A percentile compares a stretch with the other conserved stretches of the same genome.
These are phyloP conservation scores for Galeopsomyia nigrocyanea DNA, from an alignment of 2,888 invertebrate genomes.

Conservation along the genomic window DNA sequence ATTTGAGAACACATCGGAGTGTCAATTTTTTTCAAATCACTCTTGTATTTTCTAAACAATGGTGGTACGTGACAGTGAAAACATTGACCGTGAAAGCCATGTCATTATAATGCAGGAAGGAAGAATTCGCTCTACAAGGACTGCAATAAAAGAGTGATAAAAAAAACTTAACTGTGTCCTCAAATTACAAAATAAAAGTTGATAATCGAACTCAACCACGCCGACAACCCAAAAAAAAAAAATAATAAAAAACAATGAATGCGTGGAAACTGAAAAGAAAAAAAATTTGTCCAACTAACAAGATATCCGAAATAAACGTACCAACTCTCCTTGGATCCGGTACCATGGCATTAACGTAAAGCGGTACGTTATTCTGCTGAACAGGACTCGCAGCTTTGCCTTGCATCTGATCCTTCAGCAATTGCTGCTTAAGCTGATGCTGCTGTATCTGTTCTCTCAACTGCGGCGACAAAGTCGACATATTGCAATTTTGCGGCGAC, in stretches of 20 bases:
- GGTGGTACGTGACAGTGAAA: too few species aligned
- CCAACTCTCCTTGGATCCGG: constrained; percentile 63
- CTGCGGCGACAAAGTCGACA: constrained; percentile 59
- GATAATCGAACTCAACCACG: too few species aligned
- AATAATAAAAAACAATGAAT: too few species aligned
- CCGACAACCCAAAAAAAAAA: too few species aligned
- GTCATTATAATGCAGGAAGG: too few species aligned
- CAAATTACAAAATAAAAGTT: background rate
- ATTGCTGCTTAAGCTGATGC: constrained; percentile 63
- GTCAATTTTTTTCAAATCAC: too few species aligned
- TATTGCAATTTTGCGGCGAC: constrained; percentile 57
- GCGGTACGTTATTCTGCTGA: constrained; percentile 67
- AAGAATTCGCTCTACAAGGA: too few species aligned
- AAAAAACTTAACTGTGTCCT: background rate
- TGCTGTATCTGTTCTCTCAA: constrained; percentile 64
- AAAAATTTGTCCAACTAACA: background rate
- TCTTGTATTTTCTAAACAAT: too few species aligned
- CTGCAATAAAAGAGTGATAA: too few species aligned
- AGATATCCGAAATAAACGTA: constrained; percentile 32
- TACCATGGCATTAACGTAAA: constrained; percentile 78
- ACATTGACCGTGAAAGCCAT: too few species aligned
- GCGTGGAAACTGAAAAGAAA: too few species aligned
- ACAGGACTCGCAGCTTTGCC: constrained; percentile 56
- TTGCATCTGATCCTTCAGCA: constrained; percentile 64
- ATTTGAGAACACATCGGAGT: too few species aligned